A percentile compares a stretch with the other conserved stretches of the same genome.
These are phyloP conservation scores for Orius laevigatus DNA, from an alignment of 1,140 invertebrate species.

Conservation along the genomic window DNA sequence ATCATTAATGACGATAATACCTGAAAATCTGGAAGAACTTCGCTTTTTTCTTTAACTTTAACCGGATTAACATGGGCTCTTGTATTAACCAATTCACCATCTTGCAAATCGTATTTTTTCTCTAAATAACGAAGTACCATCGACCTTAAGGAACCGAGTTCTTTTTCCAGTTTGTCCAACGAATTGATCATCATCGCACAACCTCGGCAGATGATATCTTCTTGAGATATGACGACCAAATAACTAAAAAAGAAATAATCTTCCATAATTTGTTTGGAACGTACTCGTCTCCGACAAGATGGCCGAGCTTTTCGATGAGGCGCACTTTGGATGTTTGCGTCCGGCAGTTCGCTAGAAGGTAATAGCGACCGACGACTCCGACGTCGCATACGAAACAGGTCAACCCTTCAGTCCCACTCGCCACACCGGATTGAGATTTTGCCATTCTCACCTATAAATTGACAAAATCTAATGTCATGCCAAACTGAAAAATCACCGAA, in stretches of 20 bases:
- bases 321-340: constrained; percentile 26
- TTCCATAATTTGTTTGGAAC: background rate
- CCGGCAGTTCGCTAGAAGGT: constrained; percentile 26
- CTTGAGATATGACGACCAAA: constrained; percentile 29
- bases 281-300: constrained; percentile 29
- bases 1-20: too few species aligned
- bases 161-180: constrained; percentile 27
- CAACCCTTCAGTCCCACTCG: constrained; percentile 16
- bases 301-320: constrained; percentile 29
- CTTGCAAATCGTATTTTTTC: constrained; percentile 27
- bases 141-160: constrained; percentile 23
- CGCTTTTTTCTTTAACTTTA: too few species aligned
- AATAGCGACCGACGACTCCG: constrained; percentile 24
- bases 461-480: constrained; percentile 4
- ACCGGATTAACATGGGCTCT: constrained; percentile 14
- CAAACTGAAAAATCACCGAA: background rate
- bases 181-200: constrained; percentile 29
- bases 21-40: too few species aligned
- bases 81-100: constrained; percentile 25
- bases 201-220: constrained; percentile 29
- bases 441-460: too few species aligned
- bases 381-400: constrained; percentile 29
- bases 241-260: constrained; percentile 23
- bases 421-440: constrained; percentile 11
- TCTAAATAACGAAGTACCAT: constrained; percentile 26